Evolutionary conservation across 1,140 invertebrate species (phyloP).

Genomic region (Reticulitermes speratus): DNA sequence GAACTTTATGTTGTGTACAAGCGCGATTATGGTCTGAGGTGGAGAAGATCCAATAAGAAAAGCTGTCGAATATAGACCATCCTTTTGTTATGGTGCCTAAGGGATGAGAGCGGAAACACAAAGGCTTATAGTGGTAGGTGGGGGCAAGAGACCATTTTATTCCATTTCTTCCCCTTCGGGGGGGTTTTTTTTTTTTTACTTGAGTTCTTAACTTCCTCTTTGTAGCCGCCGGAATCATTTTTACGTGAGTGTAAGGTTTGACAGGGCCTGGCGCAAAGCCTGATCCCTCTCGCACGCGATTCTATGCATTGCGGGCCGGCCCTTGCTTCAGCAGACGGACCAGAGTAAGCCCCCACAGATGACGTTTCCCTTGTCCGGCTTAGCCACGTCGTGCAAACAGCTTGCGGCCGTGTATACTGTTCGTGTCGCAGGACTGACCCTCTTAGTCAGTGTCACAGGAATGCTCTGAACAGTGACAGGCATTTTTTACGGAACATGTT

Average conservation of each 20-base stretch:
- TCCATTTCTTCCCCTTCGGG: neutral
- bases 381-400: neutral
- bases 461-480: too few relatives aligned
- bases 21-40: too few relatives aligned
- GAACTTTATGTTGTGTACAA: too few relatives aligned
- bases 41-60: neutral
- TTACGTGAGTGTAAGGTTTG: neutral
- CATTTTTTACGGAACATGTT: too few relatives aligned
- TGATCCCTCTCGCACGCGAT: slow-evolving; percentile 1
- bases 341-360: neutral
- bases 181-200: neutral
- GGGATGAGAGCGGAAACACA: neutral
- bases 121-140: neutral
- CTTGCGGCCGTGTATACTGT: neutral
- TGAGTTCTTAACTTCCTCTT: neutral
- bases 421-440: neutral
- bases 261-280: neutral
- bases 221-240: slow-evolving; percentile 15
- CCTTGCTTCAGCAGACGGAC: neutral
- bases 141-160: neutral
- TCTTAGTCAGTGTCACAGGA: neutral
- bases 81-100: neutral
- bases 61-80: neutral
- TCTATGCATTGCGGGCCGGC: neutral
- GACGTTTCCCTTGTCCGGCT: neutral